A percentile compares a stretch with the other conserved stretches of the same genome.
Conservation (phyloP, 1,140 invertebrate species). For the Meteorus sp. region DNA sequence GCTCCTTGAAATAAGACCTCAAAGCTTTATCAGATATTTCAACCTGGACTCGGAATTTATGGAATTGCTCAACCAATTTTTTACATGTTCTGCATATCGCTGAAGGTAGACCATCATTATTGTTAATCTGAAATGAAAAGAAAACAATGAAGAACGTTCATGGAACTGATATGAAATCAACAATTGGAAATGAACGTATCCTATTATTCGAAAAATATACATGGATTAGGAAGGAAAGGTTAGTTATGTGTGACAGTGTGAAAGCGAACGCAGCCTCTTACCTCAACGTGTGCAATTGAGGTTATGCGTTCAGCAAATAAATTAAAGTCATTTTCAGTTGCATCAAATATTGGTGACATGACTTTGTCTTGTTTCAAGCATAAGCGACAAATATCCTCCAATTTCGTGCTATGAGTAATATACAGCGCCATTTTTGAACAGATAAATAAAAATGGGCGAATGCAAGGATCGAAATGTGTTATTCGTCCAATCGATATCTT, state of each 20-base stretch:
- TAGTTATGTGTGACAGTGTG: neutral
- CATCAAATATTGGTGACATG: conserved; percentile 33
- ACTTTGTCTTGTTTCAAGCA: conserved; percentile 34
- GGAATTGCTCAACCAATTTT: conserved; percentile 36
- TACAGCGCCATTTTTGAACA: conserved; percentile 4
- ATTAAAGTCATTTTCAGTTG: conserved; percentile 1
- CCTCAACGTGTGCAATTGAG: conserved; percentile 38
- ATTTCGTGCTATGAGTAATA: conserved; percentile 20
- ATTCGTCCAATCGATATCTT: too few species aligned
- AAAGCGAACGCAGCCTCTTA: conserved; percentile 20
- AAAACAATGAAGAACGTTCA: conserved; percentile 4
- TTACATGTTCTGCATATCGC: conserved; percentile 36
- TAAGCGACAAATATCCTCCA: conserved; percentile 39
- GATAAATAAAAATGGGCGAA: too few species aligned
- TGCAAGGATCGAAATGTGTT: too few species aligned
- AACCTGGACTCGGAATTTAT: conserved; percentile 37
- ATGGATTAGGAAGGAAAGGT: too few species aligned
- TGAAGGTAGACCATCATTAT: conserved; percentile 34
- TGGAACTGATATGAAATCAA: conserved; percentile 3
- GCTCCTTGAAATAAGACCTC: conserved; percentile 30
- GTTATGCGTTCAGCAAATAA: conserved; percentile 34
- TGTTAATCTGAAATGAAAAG: conserved; percentile 30
- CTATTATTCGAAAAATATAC: neutral
- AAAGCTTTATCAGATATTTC: conserved; percentile 40
- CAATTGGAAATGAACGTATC: conserved; percentile 21